phyloP scores from a whole-genome alignment of 2,888 invertebrate genomes.

The Rhyacophila evoluta region DNA sequence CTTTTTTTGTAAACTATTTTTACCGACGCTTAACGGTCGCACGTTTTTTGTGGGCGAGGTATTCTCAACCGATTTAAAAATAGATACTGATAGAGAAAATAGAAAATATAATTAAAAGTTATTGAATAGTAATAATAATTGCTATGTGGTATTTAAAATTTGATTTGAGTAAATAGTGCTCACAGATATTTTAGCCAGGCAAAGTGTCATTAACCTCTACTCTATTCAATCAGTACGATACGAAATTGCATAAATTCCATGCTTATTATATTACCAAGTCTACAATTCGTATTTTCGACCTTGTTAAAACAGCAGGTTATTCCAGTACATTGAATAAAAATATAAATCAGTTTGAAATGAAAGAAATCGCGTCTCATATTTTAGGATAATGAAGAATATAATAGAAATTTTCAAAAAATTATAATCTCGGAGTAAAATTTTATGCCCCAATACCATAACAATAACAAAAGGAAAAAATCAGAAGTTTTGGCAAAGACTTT shows the following conservation, averaged over 20 bases:
- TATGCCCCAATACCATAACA: not conserved
- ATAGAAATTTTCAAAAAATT: not conserved
- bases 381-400: not conserved
- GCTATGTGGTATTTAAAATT: no score
- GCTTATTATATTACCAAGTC: not conserved
- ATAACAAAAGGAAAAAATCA: slow-evolving; percentile 13
- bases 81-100: no score
- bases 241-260: not conserved
- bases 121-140: no score
- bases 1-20: no score
- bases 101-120: no score
- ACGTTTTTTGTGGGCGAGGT: no score
- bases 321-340: not conserved
- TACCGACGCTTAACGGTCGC: no score
- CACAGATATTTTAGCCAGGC: no score
- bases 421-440: not conserved
- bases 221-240: no score
- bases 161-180: no score
- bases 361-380: not conserved
- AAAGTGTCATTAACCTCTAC: no score
- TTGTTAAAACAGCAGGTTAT: not conserved
- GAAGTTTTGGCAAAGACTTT: slow-evolving; percentile 27
- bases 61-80: no score
- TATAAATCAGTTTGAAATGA: not conserved
- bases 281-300: not conserved